Percentiles rank a stretch among this genome's conserved stretches.
phyloP scores from a whole-genome alignment of 2,888 invertebrate species.

The Serripes groenlandicus region DNA sequence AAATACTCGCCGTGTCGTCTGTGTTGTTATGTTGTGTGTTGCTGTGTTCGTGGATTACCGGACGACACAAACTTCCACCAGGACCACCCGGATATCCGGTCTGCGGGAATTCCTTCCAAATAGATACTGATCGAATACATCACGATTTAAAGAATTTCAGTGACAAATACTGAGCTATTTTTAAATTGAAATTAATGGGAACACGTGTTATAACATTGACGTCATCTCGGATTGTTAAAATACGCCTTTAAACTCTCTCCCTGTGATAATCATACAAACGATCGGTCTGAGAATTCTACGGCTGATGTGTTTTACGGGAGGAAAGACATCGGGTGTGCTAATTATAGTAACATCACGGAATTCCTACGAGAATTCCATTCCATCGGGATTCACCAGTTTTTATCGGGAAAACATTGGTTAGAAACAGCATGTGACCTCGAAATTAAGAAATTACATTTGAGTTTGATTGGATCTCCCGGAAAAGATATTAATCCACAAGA shows the following conservation, averaged over 20 bases:
- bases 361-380: slow-evolving; percentile 54
- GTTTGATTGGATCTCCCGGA: slow-evolving; percentile 32
- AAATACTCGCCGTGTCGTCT: neutral
- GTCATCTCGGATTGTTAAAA: slow-evolving; percentile 29
- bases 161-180: slow-evolving; percentile 54
- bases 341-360: slow-evolving; percentile 38
- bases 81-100: slow-evolving; percentile 53
- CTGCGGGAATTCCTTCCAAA: slow-evolving; percentile 58
- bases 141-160: slow-evolving; percentile 39
- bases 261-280: slow-evolving; percentile 46
- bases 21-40: slow-evolving; percentile 10
- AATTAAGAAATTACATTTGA: slow-evolving; percentile 33
- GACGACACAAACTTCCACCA: slow-evolving; percentile 36
- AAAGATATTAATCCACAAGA: slow-evolving; percentile 45
- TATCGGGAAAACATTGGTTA: slow-evolving; percentile 37
- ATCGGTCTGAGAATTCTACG: slow-evolving; percentile 56
- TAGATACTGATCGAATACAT: slow-evolving; percentile 46
- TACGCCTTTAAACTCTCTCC: slow-evolving; percentile 39
- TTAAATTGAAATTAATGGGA: slow-evolving; percentile 44
- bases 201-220: slow-evolving; percentile 46
- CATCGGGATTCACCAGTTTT: slow-evolving; percentile 38
- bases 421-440: slow-evolving; percentile 31
- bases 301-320: slow-evolving; percentile 52
- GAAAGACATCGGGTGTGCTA: slow-evolving; percentile 65
- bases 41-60: slow-evolving; percentile 23